A percentile compares a stretch with the other conserved stretches of the same genome.
Conservation (phyloP, 2,113 vertebrate species). For the Siphamia tubifer region DNA sequence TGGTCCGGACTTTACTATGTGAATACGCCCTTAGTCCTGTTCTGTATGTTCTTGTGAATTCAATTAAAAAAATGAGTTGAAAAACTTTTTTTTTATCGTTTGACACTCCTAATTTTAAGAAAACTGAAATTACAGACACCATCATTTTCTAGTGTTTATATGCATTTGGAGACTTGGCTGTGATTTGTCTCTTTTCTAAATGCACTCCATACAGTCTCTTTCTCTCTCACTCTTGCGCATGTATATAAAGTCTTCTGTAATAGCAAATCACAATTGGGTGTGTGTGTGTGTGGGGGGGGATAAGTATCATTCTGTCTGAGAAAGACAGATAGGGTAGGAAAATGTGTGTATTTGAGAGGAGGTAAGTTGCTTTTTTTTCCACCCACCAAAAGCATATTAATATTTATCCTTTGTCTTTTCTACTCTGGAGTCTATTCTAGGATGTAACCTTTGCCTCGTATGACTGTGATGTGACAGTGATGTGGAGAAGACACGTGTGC, state of each 20-base stretch:
- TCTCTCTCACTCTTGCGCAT: background rate
- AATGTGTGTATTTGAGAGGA: conserved; percentile 22
- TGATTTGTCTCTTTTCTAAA: conserved; percentile 54
- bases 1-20: too few species aligned
- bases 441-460: conserved; percentile 3
- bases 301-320: conserved; percentile 7
- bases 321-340: background rate
- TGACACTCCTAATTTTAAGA: too few species aligned
- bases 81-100: too few species aligned
- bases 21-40: too few species aligned
- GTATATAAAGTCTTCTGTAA: conserved; percentile 22
- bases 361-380: too few species aligned
- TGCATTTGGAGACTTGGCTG: conserved; percentile 63
- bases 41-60: too few species aligned
- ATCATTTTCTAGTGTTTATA: conserved; percentile 71
- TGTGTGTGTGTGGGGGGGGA: background rate
- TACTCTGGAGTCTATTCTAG: conserved; percentile 4
- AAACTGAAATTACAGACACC: too few species aligned
- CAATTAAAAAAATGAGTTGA: too few species aligned
- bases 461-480: background rate
- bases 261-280: conserved; percentile 32
- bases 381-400: background rate
- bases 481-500: background rate
- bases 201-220: conserved; percentile 22
- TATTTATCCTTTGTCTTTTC: background rate